Conservation (phyloP, 2,888 invertebrate genomes). For the Ochropleura leucogaster region DNA sequence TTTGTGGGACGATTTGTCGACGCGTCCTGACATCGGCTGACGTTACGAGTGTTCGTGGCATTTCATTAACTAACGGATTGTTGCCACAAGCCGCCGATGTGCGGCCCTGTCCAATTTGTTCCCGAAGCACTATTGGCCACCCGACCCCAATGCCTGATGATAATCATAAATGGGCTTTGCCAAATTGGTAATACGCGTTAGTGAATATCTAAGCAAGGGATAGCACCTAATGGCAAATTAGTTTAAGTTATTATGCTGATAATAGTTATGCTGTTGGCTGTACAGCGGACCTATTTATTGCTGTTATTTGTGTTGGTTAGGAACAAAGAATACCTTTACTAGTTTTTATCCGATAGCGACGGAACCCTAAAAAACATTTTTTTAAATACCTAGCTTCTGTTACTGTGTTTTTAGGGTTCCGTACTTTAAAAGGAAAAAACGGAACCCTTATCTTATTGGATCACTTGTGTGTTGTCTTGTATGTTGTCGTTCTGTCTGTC, state of each 20-base stretch:
- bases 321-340: conserved; percentile 25
- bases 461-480: no score
- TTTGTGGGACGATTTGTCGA: conserved; percentile 58
- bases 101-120: conserved; percentile 69
- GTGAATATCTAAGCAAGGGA: conserved; percentile 66
- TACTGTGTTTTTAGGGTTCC: neutral
- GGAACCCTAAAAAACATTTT: neutral
- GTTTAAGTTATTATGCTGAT: conserved; percentile 61
- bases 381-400: neutral
- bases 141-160: conserved; percentile 55
- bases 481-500: no score
- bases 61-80: conserved; percentile 73
- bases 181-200: conserved; percentile 63
- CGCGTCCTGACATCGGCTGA: conserved; percentile 56
- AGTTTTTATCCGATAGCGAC: neutral
- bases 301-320: conserved; percentile 21
- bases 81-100: conserved; percentile 63
- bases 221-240: conserved; percentile 58
- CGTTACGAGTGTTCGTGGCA: conserved; percentile 68
- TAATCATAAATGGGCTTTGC: conserved; percentile 56
- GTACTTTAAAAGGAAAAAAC: no score
- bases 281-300: conserved; percentile 24
- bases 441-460: no score
- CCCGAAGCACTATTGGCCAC: conserved; percentile 54
- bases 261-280: conserved; percentile 54